Conservation (phyloP, 2,113 vertebrate species). For the Eira barbara region DNA sequence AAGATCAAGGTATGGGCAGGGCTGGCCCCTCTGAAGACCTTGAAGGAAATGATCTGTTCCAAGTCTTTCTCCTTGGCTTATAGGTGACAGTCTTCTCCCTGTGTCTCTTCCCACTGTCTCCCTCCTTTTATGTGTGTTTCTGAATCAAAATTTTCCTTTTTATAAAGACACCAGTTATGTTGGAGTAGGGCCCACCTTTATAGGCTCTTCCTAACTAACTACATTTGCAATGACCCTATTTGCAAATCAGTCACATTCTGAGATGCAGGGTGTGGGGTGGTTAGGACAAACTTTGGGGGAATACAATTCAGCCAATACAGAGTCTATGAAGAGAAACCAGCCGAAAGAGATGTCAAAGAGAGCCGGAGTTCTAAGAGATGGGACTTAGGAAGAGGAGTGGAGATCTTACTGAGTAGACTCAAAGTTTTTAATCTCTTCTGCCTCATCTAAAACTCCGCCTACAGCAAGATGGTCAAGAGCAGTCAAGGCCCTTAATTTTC, state of each 20-base stretch:
- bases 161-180: not conserved
- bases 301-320: not conserved
- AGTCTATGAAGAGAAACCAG: not conserved
- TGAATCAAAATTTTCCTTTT: not conserved
- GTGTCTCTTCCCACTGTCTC: not conserved
- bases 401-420: not conserved
- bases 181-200: not conserved
- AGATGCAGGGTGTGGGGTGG: not conserved
- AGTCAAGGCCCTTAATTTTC: not conserved
- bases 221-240: not conserved
- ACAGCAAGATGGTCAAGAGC: not conserved
- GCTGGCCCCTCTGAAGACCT: not conserved
- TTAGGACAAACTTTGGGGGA: not conserved
- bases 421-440: not conserved
- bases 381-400: not conserved
- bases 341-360: not conserved
- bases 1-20: not conserved
- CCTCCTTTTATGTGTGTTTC: not conserved
- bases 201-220: not conserved
- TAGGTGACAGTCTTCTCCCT: not conserved
- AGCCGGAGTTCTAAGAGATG: not conserved
- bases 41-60: not conserved
- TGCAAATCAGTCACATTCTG: not conserved
- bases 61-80: not conserved
- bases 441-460: not conserved